Percentiles rank a stretch among this genome's conserved stretches.
Evolutionary conservation across 2,797 vertebrate species (phyloP).

Genomic region (Melanotaenia maccullochi): DNA sequence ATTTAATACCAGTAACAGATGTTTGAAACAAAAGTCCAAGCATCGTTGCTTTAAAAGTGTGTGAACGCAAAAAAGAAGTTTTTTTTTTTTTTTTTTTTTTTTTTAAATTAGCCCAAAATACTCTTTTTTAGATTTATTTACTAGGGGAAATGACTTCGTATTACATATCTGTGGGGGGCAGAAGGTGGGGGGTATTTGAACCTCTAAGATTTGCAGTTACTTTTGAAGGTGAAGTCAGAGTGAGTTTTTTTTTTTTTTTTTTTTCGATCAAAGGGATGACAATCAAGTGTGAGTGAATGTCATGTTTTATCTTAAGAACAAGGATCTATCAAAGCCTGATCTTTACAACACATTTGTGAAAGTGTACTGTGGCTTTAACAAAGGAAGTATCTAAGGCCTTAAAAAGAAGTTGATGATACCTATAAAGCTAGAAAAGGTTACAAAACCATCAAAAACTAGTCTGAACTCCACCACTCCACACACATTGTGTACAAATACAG

Average conservation of each 20-base stretch:
- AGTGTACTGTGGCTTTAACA: background rate
- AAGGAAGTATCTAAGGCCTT: constrained; percentile 1
- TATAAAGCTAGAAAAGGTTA: background rate
- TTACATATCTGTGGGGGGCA: background rate
- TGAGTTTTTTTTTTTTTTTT: background rate
- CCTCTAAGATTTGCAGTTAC: background rate
- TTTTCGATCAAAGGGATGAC: background rate
- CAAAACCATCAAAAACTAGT: background rate
- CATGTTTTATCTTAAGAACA: background rate
- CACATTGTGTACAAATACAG: background rate
- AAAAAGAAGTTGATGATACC: background rate
- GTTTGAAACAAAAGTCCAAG: background rate
- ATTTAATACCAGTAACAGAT: background rate
- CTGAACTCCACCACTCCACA: background rate
- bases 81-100: too few species aligned
- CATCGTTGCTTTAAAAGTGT: background rate
- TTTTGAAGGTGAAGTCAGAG: background rate
- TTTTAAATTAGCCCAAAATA: background rate
- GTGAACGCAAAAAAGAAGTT: background rate
- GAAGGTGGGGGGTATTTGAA: background rate
- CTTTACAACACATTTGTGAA: background rate
- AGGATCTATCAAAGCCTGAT: background rate
- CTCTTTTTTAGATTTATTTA: background rate
- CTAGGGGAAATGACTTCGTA: background rate
- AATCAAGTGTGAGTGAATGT: background rate